Percentiles rank a stretch among this genome's conserved stretches.
These are phyloP conservation scores for Plutomurus gul DNA, from an alignment of 1,140 invertebrate genomes.

Conservation along the genomic window DNA sequence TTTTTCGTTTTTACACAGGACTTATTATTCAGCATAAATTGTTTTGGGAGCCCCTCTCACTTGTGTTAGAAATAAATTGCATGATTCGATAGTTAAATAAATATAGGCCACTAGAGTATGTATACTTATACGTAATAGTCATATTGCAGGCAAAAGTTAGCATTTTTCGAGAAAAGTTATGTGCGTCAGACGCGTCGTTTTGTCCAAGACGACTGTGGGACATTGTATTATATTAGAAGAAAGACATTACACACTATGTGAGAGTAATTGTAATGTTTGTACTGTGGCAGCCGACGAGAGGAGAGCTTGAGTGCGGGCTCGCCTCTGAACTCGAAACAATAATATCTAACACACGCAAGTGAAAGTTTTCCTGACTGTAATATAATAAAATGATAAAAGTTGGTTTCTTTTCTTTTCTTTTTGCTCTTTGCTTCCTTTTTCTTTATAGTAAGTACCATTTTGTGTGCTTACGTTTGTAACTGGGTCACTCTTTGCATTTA, in stretches of 20 bases:
- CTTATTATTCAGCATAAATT: not conserved
- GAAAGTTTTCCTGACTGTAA: not conserved
- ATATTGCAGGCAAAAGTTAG: not conserved
- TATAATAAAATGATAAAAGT: conserved; percentile 6
- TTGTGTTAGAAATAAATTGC: not conserved
- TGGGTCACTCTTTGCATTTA: not conserved
- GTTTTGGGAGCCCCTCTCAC: not conserved
- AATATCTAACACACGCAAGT: not conserved
- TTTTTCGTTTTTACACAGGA: not conserved
- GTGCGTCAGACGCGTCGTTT: not conserved
- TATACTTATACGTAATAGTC: too few species aligned
- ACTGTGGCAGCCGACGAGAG: too few species aligned
- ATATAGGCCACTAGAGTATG: not conserved
- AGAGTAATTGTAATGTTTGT: too few species aligned
- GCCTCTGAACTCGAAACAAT: not conserved
- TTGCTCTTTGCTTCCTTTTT: not conserved
- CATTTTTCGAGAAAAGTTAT: not conserved
- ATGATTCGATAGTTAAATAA: conserved; percentile 12
- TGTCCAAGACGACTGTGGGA: too few species aligned
- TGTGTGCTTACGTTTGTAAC: not conserved
- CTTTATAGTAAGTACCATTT: not conserved
- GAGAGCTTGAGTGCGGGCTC: not conserved
- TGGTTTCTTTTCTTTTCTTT: not conserved
- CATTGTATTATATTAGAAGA: too few species aligned
- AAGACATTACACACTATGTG: too few species aligned